Conservation (phyloP, 2,113 vertebrate genomes). For the Etheostoma cragini region DNA sequence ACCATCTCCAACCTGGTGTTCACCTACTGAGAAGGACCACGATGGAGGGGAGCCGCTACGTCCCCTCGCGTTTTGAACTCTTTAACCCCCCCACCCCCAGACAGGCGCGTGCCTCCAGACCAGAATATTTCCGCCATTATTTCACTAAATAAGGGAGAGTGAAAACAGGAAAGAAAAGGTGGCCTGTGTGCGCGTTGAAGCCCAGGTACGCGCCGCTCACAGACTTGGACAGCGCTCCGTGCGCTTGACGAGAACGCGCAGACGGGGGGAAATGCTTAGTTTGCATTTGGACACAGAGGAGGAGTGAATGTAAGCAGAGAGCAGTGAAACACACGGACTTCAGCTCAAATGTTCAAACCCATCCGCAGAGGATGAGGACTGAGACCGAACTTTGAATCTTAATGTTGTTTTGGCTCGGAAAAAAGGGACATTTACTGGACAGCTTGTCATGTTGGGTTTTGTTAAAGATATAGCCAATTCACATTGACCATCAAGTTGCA, state of each 20-base stretch:
- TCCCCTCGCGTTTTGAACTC: constrained; percentile 56
- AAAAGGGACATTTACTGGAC: constrained; percentile 50
- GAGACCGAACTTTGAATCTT: constrained; percentile 68
- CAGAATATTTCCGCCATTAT: constrained; percentile 61
- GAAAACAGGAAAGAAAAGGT: constrained; percentile 49
- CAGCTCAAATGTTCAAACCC: constrained; percentile 43
- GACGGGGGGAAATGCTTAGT: constrained; percentile 76
- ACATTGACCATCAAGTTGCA: constrained; percentile 77
- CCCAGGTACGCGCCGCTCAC: constrained; percentile 68
- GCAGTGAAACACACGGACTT: constrained; percentile 67
- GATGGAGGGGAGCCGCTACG: constrained; percentile 37
- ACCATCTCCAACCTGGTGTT: constrained; percentile 99
- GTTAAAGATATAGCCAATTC: constrained; percentile 61
- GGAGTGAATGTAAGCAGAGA: constrained; percentile 80
- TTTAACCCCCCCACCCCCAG: constrained; percentile 24
- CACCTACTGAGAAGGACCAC: constrained; percentile 89
- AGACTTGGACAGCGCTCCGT: constrained; percentile 66
- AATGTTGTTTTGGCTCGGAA: constrained; percentile 54
- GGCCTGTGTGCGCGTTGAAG: constrained; percentile 59
- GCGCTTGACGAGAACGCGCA: constrained; percentile 68
- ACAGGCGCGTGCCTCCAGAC: constrained; percentile 52
- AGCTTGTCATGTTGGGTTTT: constrained; percentile 60
- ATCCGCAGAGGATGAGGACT: constrained; percentile 59
- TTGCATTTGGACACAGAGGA: constrained; percentile 80
- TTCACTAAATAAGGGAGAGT: constrained; percentile 67